Evolutionary conservation across 1,140 invertebrate species (phyloP).

Genomic region (Sinella curviseta): DNA sequence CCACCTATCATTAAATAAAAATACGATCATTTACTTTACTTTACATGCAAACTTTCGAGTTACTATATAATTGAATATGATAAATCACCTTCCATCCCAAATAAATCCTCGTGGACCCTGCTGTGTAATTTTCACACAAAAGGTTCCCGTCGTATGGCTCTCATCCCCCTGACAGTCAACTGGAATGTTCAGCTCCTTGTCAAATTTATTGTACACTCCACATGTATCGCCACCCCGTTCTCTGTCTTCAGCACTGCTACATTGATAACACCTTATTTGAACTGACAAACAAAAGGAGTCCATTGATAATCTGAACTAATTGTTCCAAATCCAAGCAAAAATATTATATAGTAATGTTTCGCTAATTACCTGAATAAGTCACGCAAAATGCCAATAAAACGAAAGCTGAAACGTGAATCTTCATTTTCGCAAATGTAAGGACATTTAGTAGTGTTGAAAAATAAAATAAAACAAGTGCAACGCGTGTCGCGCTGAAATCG

Average conservation of each 20-base stretch:
- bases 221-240: conserved; percentile 73
- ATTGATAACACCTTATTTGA: conserved; percentile 82
- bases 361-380: background rate
- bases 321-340: no score
- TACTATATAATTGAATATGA: conserved; percentile 8
- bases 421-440: background rate
- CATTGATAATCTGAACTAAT: background rate
- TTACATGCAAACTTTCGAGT: background rate
- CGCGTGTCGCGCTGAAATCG: no score
- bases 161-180: conserved; percentile 88
- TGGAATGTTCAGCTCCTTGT: conserved; percentile 74
- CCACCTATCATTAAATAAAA: no score
- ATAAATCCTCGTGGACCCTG: conserved; percentile 88
- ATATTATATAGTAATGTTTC: background rate
- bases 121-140: conserved; percentile 86
- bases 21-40: background rate
- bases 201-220: conserved; percentile 81
- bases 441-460: background rate
- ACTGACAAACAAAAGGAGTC: conserved; percentile 43
- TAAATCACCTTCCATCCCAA: conserved; percentile 58
- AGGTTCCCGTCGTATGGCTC: conserved; percentile 84
- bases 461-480: no score
- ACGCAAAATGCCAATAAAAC: background rate
- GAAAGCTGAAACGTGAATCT: background rate
- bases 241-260: conserved; percentile 74